Base-by-base conservation (phyloP, 2,797 vertebrate genomes). In the Enteromius argenteus region DNA sequence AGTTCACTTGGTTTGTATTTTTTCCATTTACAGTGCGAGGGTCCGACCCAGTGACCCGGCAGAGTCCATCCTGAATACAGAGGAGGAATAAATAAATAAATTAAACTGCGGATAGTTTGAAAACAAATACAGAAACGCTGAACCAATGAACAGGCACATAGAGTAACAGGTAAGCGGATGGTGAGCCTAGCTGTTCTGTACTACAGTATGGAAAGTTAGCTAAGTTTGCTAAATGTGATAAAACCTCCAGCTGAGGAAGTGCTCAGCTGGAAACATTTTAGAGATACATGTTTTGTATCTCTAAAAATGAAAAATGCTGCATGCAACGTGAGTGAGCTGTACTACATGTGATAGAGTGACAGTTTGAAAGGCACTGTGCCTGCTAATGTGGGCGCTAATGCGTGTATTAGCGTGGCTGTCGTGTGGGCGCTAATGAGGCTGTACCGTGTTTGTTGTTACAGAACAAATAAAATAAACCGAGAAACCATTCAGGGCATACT, bases 31-130 rank as follows among this genome's bases (percentile, higher is more conserved):
- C 77, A 86, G 68, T 83, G 42, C 66, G 37, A 46, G 51, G 81
- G 58, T 86, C 79, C 11, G 51, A 84, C 72, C 83, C 73, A 39
- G 81, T 88, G 83, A 84, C 68, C 84, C 79, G 1, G 60, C 49
- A 81, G 79, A 77, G 85, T 81, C 83, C 30, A 39, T 86, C 71
- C 72, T 30, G 11, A 84, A 84, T 44, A 49, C 51, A 56, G 11
- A 71, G 56, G 42, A 84, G 78, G 83, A 86, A 81, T 86, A 81
- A 81, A 88, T 81, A 85, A 87, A 87, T 87, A 85, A 88, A 89
- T 89, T 83, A 81, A 60, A 78, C 62, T 68, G 68, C 44, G 56
- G 35, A 1, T 71, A 42, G 51, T 72, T 51, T 19, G 6, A 17
- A 84, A 69, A 77, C 69, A 82, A 58, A 56, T 67, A 56, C 11